Evolutionary conservation across 2,797 vertebrate genomes (phyloP), one percentile per base, ranked within the genome.

Genomic region (Lithobates pipiens): DNA sequence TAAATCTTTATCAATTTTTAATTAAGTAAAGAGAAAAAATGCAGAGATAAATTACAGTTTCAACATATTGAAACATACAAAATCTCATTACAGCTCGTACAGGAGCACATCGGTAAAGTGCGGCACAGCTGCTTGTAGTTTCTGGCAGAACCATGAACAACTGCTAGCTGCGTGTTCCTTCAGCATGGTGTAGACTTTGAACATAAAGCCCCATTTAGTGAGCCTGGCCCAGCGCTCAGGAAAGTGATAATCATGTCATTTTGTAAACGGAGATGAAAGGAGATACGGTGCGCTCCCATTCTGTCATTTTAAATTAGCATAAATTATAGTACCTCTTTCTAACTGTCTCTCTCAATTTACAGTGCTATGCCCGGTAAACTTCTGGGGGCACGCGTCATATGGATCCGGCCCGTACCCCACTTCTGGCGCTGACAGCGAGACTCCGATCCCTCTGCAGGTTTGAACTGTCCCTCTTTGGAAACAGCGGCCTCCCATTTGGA

Each of bases 281-380:
- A 69, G 74, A 76, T 84, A 54, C 61, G 61, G 61, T 69, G 46
- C 54, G 82, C 65, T 84, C 82, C 67, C 82, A 84, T 84, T 84
- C 82, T 84, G 82, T 84, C 82, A 84, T 84, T 65, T 77, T 84
- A 77, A 84, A 84, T 84, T 77, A 84, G 46, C 82, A 77, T 77
- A 70, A 70, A 84, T 77, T 84, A 84, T 69, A 84, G 32, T 78
- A 77, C 75, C 83, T 77, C 75, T 78, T 72, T 67, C 68, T 46
- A 72, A 84, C 80, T 84, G 82, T 84, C 82, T 71, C 50, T 78
- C 29, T 61, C 32, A 69, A 84, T 84, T 84, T 84, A 65, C 68
- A 72, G 68, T 21, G 67, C 15, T 29, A 46, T n/a, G 23, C 63
- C 34, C 72, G 32, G 46, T 18, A 21, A 77, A 67, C n/a, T 78